Base-by-base conservation (phyloP, 2,797 vertebrate species). In the Melanotaenia nigrans region DNA sequence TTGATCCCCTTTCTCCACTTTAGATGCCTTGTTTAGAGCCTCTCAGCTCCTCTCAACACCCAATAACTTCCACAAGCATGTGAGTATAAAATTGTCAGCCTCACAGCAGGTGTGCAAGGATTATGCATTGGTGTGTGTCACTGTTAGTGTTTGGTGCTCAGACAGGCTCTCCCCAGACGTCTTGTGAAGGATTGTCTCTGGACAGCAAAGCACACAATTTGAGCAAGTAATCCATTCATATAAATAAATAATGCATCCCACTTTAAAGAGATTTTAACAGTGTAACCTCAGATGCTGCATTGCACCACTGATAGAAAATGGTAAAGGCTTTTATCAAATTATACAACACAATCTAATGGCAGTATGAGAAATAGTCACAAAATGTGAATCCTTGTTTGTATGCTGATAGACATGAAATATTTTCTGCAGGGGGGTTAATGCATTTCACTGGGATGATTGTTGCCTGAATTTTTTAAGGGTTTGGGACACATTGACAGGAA, bases 201-300 rank as follows among this genome's bases (percentile, higher is more conserved):
- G 84, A 79, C 59, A 69, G 69, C 70, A 65, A 45, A 45, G 70
- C 63, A 81, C 77, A 87, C 78, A 89, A 78, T 86, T 78, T 88
- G 79, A 56, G 65, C 67, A 78, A 28, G 75, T 85, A 90, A 91
- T 79, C 82, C 65, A 80, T 77, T 74, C 57, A 78, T 78, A 90
- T 90, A 80, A 90, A 90, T 90, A 80, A 90, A 91, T 89, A 90
- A 78, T 92, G 76, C 77, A 88, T 71, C 57, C 45, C 62, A 6
- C 51, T 61, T 61, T 73, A 79, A 82, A 83, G 61, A 85, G 67
- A 14, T 12, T 40, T 40, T 40, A 40, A 40, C 78, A 65, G 73
- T 68, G 64, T 61, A 22, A 68, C 59, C 71, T 79, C 38, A 64
- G 73, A 83, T 81, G 40, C 79, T 89, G 82, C 84, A 87, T 36